Conservation (phyloP, 2,797 vertebrate genomes). For the Phataginus tricuspis region DNA sequence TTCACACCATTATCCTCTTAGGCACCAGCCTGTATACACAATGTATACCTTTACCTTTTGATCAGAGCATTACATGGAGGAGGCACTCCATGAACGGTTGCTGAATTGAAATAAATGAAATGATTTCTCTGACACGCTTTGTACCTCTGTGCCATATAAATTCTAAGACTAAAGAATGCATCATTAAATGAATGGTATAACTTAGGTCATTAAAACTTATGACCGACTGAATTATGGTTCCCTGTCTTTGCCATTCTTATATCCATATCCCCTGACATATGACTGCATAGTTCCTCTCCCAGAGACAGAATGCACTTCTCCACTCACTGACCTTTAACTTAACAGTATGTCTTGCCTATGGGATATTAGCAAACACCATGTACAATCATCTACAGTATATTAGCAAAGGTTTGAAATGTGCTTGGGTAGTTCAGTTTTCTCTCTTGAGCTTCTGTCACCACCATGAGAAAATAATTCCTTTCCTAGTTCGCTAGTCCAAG, state of each 20-base stretch:
- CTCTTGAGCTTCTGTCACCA: neutral
- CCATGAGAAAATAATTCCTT: constrained; percentile 21
- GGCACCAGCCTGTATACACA: neutral
- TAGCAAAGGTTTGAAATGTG: neutral
- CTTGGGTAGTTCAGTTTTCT: neutral
- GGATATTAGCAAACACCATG: neutral
- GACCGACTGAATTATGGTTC: neutral
- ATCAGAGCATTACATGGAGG: neutral
- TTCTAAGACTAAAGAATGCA: neutral
- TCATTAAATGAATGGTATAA: neutral
- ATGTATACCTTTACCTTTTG: neutral
- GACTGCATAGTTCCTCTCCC: neutral
- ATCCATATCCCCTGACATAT: neutral
- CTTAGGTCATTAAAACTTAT: neutral
- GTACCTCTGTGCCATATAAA: neutral
- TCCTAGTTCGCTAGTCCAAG: neutral
- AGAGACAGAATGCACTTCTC: neutral
- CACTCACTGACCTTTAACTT: neutral
- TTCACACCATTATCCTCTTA: neutral
- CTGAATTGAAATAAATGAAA: neutral
- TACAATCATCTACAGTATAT: neutral
- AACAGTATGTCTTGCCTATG: neutral
- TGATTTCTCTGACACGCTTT: neutral
- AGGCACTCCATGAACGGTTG: neutral
- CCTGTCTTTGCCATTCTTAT: neutral